Evolutionary conservation across 2,888 invertebrate species (phyloP), one percentile per base, ranked within the genome.

Genomic region (Exocentrus adspersus): DNA sequence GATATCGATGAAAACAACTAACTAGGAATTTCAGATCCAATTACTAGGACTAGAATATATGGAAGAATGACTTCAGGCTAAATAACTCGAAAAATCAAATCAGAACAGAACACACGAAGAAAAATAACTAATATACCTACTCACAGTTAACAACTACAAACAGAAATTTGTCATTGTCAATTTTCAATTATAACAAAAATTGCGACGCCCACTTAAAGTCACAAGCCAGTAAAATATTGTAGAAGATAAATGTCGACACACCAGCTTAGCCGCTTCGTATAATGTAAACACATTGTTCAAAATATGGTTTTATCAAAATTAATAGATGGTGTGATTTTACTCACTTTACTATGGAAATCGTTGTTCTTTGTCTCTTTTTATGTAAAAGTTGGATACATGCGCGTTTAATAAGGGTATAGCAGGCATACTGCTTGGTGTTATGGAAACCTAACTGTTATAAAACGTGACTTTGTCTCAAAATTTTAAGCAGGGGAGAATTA

Each of bases 281-380:
- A 5, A 46, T 12, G 46, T 14, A 46, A 24, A 46, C n/a, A 46
- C 20, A 24, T 46, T 46, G 46, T 46, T 46, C 24, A 46, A 21
- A 24, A 46, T n/a, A 2, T 12, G 12, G 21, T 7, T 24, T 46
- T 46, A 46, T 46, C 24, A 46, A 37, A 46, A 7, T 24, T 21
- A 46, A 46, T 46, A 46, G 5, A 1, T 24, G 48, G 14, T 16
- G 48, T 10, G 1, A 16, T 48, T 37, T 37, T 37, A 48, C 28
- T 16, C 28, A 12, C 9, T 28, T 2, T 48, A n/a, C 28, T 28
- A 9, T 48, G 9, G 14, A 14, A 12, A 12, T n/a, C 37, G 9
- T 48, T 45, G n/a, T 7, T 45, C 20, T 20, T 5, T 28, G 28
- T 3, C 28, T 16, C 24, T 48, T 48, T 28, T 16, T 48, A 9